phyloP scores from a whole-genome alignment of 2,113 vertebrate genomes.

The Oncorhynchus kisutch region DNA sequence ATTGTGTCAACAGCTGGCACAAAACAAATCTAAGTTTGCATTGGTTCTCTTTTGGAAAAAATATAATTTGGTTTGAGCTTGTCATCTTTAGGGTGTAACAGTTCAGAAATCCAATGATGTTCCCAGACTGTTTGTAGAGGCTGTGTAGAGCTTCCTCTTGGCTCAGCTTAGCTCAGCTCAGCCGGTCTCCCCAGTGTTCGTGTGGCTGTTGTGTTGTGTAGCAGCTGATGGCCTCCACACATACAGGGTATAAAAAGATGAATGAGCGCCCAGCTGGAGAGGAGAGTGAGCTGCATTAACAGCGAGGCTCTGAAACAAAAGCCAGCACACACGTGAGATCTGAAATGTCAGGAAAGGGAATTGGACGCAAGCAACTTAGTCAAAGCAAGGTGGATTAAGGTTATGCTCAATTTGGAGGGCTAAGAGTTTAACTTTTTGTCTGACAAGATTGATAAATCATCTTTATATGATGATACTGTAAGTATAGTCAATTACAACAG shows the following conservation, averaged over 20 bases:
- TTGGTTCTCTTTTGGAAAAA: constrained; percentile 13
- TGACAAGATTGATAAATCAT: background rate
- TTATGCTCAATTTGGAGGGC: background rate
- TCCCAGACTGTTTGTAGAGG: constrained; percentile 13
- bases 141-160: constrained; percentile 6
- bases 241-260: background rate
- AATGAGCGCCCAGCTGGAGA: constrained; percentile 25
- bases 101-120: constrained; percentile 11
- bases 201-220: constrained; percentile 5
- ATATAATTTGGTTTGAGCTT: constrained; percentile 21
- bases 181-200: constrained; percentile 4
- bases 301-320: constrained; percentile 27
- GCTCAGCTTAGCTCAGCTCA: background rate
- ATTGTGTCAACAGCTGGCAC: constrained; percentile 32
- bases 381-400: constrained; percentile 6
- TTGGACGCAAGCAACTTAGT: constrained; percentile 8
- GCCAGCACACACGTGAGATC: constrained; percentile 18
- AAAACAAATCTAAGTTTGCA: constrained; percentile 18
- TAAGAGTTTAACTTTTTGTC: background rate
- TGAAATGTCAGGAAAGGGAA: constrained; percentile 26
- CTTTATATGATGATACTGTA: background rate
- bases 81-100: constrained; percentile 12
- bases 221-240: too few species aligned
- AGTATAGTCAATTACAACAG: background rate
- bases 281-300: constrained; percentile 5